These are phyloP conservation scores for Odontesthes bonariensis DNA, from an alignment of 2,113 vertebrate species.

Conservation along the genomic window DNA sequence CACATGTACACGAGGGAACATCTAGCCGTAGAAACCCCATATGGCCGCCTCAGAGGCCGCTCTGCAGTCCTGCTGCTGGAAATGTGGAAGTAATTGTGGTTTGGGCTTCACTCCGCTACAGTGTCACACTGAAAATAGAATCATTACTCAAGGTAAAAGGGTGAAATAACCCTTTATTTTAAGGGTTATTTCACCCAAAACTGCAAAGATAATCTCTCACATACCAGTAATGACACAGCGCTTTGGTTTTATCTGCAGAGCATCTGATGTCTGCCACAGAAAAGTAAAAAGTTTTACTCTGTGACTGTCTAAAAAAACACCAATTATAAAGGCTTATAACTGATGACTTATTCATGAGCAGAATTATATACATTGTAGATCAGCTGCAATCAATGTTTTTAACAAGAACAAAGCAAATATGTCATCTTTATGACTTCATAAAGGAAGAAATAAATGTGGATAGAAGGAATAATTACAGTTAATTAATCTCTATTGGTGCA, in stretches of 20 bases:
- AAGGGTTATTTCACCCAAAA: conserved; percentile 13
- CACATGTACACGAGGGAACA: conserved; percentile 5
- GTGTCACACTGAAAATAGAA: not conserved
- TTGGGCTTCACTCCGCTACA: conserved; percentile 7
- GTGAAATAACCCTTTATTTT: conserved; percentile 15
- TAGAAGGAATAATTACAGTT: too few species aligned
- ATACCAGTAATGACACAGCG: not conserved
- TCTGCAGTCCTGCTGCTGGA: conserved; percentile 2
- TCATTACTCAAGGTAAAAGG: conserved; percentile 36
- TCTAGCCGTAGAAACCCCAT: conserved; percentile 8
- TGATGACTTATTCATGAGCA: too few species aligned
- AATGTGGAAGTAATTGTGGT: conserved; percentile 67
- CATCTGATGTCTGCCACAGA: not conserved
- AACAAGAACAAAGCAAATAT: too few species aligned
- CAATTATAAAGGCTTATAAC: too few species aligned
- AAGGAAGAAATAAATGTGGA: too few species aligned
- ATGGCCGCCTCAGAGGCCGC: conserved; percentile 1
- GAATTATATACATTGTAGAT: too few species aligned
- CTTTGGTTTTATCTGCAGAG: not conserved
- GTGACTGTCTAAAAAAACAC: too few species aligned
- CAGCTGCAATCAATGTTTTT: too few species aligned
- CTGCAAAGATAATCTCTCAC: not conserved
- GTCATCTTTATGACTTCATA: too few species aligned
- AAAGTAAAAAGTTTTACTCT: too few species aligned
- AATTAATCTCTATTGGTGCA: not conserved